phyloP scores from a whole-genome alignment of 92 coral and sea anemone species.

The Metridium senile region DNA sequence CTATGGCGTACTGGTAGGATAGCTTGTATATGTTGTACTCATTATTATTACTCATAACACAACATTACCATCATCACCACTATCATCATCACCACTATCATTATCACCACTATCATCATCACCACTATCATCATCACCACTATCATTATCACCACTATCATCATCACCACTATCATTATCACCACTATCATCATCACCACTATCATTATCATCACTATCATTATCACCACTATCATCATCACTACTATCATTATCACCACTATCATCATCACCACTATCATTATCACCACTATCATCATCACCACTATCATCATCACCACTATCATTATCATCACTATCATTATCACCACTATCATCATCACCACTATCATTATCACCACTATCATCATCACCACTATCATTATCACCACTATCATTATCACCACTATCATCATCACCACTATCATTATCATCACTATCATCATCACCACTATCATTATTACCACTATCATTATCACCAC shows the following conservation, averaged over 20 bases:
- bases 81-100: neutral
- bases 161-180: neutral
- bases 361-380: neutral
- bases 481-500: neutral
- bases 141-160: neutral
- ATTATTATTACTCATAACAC: no score
- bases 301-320: neutral
- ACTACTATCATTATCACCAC: neutral
- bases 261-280: neutral
- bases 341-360: neutral
- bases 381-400: neutral
- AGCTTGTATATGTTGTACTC: neutral
- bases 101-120: neutral
- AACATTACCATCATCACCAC: neutral
- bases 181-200: neutral
- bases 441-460: neutral
- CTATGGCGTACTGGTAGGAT: slow-evolving; percentile 26
- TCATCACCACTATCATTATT: neutral
- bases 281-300: neutral
- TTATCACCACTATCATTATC: neutral
- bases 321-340: neutral
- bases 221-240: neutral
- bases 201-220: neutral
- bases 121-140: neutral
- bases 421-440: neutral